phyloP scores from a whole-genome alignment of 2,113 vertebrate genomes.

The Notarius lentiginosus region DNA sequence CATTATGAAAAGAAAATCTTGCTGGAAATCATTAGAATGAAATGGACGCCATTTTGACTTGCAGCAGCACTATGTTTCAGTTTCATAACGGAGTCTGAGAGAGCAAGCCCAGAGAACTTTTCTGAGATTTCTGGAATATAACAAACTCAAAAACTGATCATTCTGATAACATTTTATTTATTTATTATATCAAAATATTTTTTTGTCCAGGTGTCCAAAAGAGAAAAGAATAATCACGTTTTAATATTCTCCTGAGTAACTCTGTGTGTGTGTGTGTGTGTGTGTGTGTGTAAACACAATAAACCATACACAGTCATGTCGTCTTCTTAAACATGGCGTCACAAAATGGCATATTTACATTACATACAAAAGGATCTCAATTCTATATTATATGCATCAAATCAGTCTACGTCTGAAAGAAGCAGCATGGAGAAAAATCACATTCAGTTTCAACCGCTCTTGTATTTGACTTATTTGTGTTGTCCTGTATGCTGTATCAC shows the following conservation, averaged over 20 bases:
- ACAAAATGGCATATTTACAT: not conserved
- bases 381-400: not conserved
- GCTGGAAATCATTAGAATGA: not conserved
- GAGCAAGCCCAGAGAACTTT: not conserved
- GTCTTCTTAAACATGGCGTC: not conserved
- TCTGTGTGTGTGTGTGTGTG: not conserved
- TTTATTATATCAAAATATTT: not conserved
- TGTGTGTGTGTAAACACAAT: not conserved
- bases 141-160: not conserved
- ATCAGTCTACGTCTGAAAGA: not conserved
- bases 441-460: not conserved
- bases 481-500: not conserved
- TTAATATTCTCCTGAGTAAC: not conserved
- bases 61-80: not conserved
- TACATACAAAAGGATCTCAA: not conserved
- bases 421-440: not conserved
- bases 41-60: not conserved
- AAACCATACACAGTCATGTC: not conserved
- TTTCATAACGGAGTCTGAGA: not conserved
- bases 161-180: not conserved
- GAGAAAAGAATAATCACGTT: not conserved
- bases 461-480: not conserved
- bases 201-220: not conserved
- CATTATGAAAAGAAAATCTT: not conserved
- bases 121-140: not conserved